These are phyloP conservation scores for Chorisops tibialis DNA, from an alignment of 2,888 invertebrate species.

Conservation along the genomic window DNA sequence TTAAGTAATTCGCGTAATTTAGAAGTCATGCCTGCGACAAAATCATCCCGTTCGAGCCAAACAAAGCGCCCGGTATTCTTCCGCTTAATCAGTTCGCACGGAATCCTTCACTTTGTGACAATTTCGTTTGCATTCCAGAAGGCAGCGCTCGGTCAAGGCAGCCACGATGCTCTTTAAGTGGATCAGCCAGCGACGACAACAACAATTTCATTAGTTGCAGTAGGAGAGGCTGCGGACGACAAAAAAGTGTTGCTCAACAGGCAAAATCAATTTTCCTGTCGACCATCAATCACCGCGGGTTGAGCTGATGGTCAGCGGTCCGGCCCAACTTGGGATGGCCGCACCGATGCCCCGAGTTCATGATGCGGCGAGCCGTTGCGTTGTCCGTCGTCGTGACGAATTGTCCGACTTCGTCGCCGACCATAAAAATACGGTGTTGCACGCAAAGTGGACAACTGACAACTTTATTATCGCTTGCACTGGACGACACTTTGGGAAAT, in stretches of 20 bases:
- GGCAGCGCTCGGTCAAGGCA: background rate
- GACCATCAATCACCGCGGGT: conserved; percentile 29
- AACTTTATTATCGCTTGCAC: too few species aligned
- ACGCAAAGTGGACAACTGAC: background rate
- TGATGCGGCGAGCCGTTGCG: background rate
- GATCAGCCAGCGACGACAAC: background rate
- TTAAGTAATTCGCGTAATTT: conserved; percentile 32
- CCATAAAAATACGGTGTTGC: background rate
- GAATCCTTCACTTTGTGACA: conserved; percentile 5
- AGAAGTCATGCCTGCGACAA: conserved; percentile 1
- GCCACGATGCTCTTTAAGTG: background rate
- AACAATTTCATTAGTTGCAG: background rate
- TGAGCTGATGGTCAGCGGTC: too few species aligned
- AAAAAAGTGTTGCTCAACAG: conserved; percentile 29
- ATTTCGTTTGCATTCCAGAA: background rate
- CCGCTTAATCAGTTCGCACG: background rate
- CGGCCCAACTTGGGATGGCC: too few species aligned
- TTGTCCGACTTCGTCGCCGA: background rate
- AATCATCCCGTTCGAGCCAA: background rate
- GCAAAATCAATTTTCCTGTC: conserved; percentile 31
- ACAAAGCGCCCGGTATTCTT: too few species aligned
- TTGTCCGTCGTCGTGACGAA: background rate
- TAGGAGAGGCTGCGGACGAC: background rate
- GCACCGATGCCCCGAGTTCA: too few species aligned
- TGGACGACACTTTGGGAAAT: too few species aligned